Conservation (phyloP, 2,113 vertebrate species). For the Tylochromis polylepis region DNA sequence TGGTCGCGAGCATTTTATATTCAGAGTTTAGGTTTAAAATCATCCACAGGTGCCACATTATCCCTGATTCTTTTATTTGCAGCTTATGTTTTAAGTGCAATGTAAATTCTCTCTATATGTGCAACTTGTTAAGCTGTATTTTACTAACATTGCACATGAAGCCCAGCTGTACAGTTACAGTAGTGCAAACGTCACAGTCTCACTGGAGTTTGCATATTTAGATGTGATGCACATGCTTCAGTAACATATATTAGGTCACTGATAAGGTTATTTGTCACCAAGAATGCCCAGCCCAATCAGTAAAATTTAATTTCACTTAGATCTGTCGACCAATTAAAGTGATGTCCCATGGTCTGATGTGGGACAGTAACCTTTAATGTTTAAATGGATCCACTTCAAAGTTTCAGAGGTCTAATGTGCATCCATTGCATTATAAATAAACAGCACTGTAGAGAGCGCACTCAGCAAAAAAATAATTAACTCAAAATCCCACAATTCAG, state of each 20-base stretch:
- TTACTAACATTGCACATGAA: not conserved
- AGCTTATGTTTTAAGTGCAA: not conserved
- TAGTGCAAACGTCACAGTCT: not conserved
- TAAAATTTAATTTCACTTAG: not conserved
- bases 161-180: not conserved
- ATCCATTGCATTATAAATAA: not conserved
- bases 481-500: not conserved
- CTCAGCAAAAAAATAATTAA: not conserved
- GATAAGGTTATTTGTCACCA: not conserved
- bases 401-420: not conserved
- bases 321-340: not conserved
- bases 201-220: not conserved
- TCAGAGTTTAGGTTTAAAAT: not conserved
- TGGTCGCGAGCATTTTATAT: not conserved
- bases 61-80: not conserved
- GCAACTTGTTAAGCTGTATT: not conserved
- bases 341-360: not conserved
- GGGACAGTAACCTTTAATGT: not conserved
- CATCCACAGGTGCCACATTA: not conserved
- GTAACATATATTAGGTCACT: not conserved
- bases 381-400: not conserved
- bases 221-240: not conserved
- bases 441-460: not conserved
- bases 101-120: not conserved
- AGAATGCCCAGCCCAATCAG: not conserved